Evolutionary conservation across 2,888 invertebrate species (phyloP).

Genomic region (Andrena dorsata): DNA sequence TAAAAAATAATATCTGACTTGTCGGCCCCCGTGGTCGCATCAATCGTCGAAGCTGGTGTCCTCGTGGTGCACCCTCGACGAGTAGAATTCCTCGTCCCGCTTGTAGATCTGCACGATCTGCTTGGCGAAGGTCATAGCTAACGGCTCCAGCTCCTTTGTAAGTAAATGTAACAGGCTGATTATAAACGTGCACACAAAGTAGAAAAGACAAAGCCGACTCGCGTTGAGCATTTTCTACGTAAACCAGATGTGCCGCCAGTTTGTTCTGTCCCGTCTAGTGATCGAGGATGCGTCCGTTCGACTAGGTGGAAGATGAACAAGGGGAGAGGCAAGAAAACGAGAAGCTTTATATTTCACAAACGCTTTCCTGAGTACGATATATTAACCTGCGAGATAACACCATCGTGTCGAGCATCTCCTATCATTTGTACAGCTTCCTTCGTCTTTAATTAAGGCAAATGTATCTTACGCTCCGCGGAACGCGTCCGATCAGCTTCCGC

Average conservation of each 20-base stretch:
- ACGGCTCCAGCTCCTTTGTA: slow-evolving; percentile 31
- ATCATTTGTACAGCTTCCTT: slow-evolving; percentile 41
- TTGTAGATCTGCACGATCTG: slow-evolving; percentile 33
- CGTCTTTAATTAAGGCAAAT: slow-evolving; percentile 60
- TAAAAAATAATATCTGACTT: neutral
- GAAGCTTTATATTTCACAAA: neutral
- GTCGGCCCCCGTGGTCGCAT: neutral
- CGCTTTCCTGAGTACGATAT: neutral
- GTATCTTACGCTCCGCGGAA: slow-evolving; percentile 55
- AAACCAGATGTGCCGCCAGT: neutral
- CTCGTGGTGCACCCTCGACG: neutral
- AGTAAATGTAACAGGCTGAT: slow-evolving; percentile 40
- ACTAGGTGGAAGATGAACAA: neutral
- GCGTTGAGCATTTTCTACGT: slow-evolving; percentile 45
- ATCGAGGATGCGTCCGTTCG: neutral
- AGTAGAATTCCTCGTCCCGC: slow-evolving; percentile 20
- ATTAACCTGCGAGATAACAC: neutral
- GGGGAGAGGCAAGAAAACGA: slow-evolving; percentile 2
- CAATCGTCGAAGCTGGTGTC: neutral
- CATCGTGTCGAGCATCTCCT: neutral
- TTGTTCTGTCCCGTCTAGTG: neutral
- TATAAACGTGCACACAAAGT: slow-evolving; percentile 47
- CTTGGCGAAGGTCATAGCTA: slow-evolving; percentile 19
- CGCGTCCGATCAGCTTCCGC: neutral
- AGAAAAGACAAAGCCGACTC: slow-evolving; percentile 54